Evolutionary conservation across 2,113 vertebrate species (phyloP), one percentile per base, ranked within the genome.

Genomic region (Pachyramphus minor): DNA sequence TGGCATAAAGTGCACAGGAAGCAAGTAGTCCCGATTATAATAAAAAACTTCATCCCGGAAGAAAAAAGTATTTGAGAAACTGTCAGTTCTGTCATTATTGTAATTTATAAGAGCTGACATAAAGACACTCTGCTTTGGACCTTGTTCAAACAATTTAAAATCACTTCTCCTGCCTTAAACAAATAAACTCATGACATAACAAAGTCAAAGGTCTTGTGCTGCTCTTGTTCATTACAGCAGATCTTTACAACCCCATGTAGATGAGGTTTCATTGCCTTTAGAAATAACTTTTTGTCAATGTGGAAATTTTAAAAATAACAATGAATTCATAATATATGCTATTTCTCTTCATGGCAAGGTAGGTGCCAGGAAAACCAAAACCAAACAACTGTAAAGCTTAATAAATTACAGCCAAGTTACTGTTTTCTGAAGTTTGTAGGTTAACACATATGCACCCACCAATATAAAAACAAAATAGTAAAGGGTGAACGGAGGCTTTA

Each of bases 111-210:
- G 31, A 91, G n/a, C 39, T 90, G 81, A 77, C 66, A 83, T 56
- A 84, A 73, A 69, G 69, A 78, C 49, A 82, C 18, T 79, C 37
- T 66, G 11, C 27, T 14, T 5, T 71, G 86, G 64, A 95, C 44
- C 30, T 90, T 86, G 28, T 74, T 90, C 80, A 95, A 97, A 95
- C 52, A 91, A 87, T 91, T 96, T 94, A 78, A 95, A 91, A 92
- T 76, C 55, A 69, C 49, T 94, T 94, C 31, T 71, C 27, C 50
- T 93, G 39, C 23, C 42, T 80, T 89, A 91, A 79, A 92, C 22
- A 94, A 95, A 94, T 72, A 89, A 95, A 77, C 27, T 11, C 4
- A 58, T 35, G 52, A 59, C 62, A 60, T 77, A 87, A 71, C 55
- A 45, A 12, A 81, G 52, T 76, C 58, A 67, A 81, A 95, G 47